Evolutionary conservation across 2,888 invertebrate species (phyloP).

Genomic region (Maniola hyperantus): DNA sequence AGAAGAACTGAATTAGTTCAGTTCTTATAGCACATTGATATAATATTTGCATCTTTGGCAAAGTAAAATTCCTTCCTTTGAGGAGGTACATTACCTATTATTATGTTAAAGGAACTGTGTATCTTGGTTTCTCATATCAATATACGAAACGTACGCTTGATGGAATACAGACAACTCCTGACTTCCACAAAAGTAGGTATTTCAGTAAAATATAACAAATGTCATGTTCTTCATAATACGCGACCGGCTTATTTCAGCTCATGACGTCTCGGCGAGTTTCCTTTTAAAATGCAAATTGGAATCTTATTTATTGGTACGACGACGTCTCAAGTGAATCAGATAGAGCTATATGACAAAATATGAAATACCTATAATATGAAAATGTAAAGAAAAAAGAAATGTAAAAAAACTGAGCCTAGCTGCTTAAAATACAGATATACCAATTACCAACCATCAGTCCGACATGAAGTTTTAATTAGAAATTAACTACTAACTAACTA

Average conservation of each 20-base stretch:
- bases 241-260: conserved; percentile 7
- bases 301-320: not conserved
- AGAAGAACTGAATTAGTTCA: no score
- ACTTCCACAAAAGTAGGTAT: conserved; percentile 25
- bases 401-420: no score
- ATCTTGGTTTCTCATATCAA: conserved; percentile 1
- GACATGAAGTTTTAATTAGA: no score
- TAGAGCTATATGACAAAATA: not conserved
- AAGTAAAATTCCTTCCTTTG: no score
- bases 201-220: conserved; percentile 26
- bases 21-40: no score
- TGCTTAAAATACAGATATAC: no score
- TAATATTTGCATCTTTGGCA: no score
- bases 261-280: conserved; percentile 8
- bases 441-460: no score
- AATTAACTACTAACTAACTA: no score
- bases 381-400: no score
- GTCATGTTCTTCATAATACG: conserved; percentile 3
- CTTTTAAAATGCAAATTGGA: conserved; percentile 21
- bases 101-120: not conserved
- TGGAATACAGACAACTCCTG: conserved; percentile 26
- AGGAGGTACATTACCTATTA: no score
- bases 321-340: not conserved
- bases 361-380: no score
- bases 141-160: conserved; percentile 47